Evolutionary conservation across 2,113 vertebrate species (phyloP).

Genomic region (Apteryx mantelli): DNA sequence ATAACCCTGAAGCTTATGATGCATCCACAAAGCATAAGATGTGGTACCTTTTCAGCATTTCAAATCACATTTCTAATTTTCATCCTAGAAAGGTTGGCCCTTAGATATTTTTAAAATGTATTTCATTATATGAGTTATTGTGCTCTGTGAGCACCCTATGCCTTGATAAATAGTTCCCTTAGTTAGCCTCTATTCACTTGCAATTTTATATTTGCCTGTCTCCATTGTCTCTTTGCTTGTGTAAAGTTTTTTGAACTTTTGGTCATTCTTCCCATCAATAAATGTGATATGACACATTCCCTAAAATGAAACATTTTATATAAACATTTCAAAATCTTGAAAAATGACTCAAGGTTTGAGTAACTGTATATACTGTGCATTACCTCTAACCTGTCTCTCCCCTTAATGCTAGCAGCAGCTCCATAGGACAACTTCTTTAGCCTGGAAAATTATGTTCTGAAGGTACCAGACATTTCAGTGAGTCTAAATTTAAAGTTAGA

Average conservation of each 20-base stretch:
- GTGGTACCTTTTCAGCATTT: background rate
- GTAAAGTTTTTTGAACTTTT: constrained; percentile 44
- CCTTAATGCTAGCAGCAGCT: constrained; percentile 20
- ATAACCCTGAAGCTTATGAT: background rate
- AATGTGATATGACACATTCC: constrained; percentile 3
- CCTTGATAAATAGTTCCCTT: background rate
- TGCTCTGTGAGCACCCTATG: background rate
- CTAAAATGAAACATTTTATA: constrained; percentile 40
- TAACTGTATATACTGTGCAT: background rate
- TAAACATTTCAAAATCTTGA: constrained; percentile 49
- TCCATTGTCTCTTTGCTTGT: constrained; percentile 38
- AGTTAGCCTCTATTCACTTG: background rate
- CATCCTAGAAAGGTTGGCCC: background rate
- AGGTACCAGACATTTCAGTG: constrained; percentile 63
- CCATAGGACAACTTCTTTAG: constrained; percentile 49
- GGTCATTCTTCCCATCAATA: constrained; percentile 29
- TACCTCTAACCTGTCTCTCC: constrained; percentile 19
- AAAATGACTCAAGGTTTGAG: constrained; percentile 17
- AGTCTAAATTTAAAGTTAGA: constrained; percentile 69
- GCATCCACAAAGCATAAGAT: background rate
- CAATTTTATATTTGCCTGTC: constrained; percentile 13
- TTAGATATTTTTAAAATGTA: background rate
- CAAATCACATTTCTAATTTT: background rate
- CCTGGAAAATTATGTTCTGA: constrained; percentile 69
- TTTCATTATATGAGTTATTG: constrained; percentile 34